Percentiles rank a stretch among this genome's conserved stretches.
Conservation (phyloP, 2,888 invertebrate genomes). For the Eumacrocentrus americanus region DNA sequence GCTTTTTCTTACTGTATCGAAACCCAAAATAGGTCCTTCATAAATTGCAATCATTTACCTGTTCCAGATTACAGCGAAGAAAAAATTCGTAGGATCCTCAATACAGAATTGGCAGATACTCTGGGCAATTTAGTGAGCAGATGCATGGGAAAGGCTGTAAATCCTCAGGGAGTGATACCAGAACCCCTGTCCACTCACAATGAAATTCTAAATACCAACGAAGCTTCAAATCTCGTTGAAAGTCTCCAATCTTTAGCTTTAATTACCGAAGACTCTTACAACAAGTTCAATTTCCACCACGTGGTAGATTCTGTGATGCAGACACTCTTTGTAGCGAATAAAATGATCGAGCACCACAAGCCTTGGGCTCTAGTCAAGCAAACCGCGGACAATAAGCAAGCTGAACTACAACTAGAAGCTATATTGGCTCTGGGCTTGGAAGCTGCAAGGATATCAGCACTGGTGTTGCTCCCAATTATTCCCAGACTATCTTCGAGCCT, state of each 20-base stretch:
- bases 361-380: constrained; percentile 86
- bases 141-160: constrained; percentile 77
- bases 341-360: constrained; percentile 82
- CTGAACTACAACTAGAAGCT: constrained; percentile 69
- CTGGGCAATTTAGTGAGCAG: constrained; percentile 89
- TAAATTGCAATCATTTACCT: constrained; percentile 4
- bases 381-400: constrained; percentile 52
- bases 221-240: constrained; percentile 65
- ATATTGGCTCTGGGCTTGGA: constrained; percentile 86
- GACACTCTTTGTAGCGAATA: constrained; percentile 79
- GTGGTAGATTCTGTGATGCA: constrained; percentile 79
- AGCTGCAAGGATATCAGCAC: constrained; percentile 77
- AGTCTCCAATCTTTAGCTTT: constrained; percentile 65
- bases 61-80: constrained; percentile 80
- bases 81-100: constrained; percentile 77
- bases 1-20: neutral
- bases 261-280: constrained; percentile 72
- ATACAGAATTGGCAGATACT: constrained; percentile 90
- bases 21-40: too few relatives aligned
- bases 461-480: constrained; percentile 85
- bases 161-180: constrained; percentile 80
- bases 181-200: constrained; percentile 62
- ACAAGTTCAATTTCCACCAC: constrained; percentile 80
- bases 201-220: constrained; percentile 60
- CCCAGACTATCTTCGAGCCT: constrained; percentile 74